Evolutionary conservation across 1,140 invertebrate species (phyloP).

Genomic region (Globodera rostochiensis): DNA sequence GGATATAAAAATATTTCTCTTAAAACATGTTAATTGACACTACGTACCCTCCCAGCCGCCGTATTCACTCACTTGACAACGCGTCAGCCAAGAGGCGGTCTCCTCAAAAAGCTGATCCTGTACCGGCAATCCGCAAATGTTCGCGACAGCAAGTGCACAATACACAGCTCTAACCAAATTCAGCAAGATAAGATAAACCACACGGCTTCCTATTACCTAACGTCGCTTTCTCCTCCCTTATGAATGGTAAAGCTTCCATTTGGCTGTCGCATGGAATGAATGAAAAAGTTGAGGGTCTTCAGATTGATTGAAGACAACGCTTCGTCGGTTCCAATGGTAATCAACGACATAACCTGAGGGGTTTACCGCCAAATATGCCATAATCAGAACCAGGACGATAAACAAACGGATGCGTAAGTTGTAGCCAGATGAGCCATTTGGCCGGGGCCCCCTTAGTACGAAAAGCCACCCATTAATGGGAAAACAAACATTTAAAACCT

Average conservation of each 20-base stretch:
- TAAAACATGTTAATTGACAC: neutral
- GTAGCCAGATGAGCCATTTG: slow-evolving; percentile 89
- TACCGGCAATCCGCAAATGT: slow-evolving; percentile 24
- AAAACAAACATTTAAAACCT: slow-evolving; percentile 16
- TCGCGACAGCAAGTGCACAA: slow-evolving; percentile 81
- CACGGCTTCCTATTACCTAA: slow-evolving; percentile 66
- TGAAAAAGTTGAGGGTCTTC: slow-evolving; percentile 73
- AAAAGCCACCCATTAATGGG: neutral
- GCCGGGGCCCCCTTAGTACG: slow-evolving; percentile 76
- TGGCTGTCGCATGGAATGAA: slow-evolving; percentile 72
- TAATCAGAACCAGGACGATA: no score
- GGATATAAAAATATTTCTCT: neutral
- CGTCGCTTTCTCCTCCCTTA: slow-evolving; percentile 82
- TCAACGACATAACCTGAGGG: slow-evolving; percentile 77
- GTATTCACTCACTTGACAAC: slow-evolving; percentile 27
- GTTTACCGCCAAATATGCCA: no score
- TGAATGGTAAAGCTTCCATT: slow-evolving; percentile 91
- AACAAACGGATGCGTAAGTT: slow-evolving; percentile 83
- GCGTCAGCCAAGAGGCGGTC: slow-evolving; percentile 83
- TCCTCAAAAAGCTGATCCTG: slow-evolving; percentile 44
- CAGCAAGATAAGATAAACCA: neutral
- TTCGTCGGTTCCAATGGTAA: slow-evolving; percentile 82
- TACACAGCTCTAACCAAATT: slow-evolving; percentile 75
- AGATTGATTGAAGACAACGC: slow-evolving; percentile 85
- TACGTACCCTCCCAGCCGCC: neutral